These are phyloP conservation scores for Scaptomyza pallida DNA, from an alignment of 1,140 invertebrate genomes.

Conservation along the genomic window DNA sequence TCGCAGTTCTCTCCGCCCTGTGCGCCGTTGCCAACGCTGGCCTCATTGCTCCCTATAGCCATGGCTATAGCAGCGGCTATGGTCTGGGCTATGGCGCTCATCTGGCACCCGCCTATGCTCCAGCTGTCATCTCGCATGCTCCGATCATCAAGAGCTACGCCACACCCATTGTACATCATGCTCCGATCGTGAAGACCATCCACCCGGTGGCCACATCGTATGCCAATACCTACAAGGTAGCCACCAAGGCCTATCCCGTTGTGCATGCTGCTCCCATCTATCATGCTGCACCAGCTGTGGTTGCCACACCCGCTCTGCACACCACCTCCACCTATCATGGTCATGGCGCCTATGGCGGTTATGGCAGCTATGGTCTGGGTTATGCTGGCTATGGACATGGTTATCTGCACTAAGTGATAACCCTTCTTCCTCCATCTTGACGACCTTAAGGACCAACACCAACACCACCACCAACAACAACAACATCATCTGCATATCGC, in stretches of 20 bases:
- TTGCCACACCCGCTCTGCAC: conserved; percentile 75
- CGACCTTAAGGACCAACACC: conserved; percentile 32
- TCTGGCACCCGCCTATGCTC: conserved; percentile 61
- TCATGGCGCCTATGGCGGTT: conserved; percentile 45
- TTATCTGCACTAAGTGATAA: conserved; percentile 61
- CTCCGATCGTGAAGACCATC: conserved; percentile 68
- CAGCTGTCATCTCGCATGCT: conserved; percentile 72
- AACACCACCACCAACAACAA: conserved; percentile 1
- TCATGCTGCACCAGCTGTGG: conserved; percentile 69
- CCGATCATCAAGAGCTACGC: conserved; percentile 77
- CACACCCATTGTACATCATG: conserved; percentile 83
- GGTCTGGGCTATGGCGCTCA: conserved; percentile 52
- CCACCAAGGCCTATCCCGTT: conserved; percentile 75
- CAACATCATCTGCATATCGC: conserved; percentile 9
- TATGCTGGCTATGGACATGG: conserved; percentile 64
- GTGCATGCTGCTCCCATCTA: conserved; percentile 78
- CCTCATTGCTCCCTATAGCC: conserved; percentile 71
- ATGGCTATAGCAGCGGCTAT: conserved; percentile 69
- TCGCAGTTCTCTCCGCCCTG: conserved; percentile 73
- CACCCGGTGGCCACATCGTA: conserved; percentile 85
- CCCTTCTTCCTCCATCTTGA: conserved; percentile 41
- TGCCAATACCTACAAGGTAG: conserved; percentile 86
- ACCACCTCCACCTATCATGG: conserved; percentile 76
- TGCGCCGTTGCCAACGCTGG: conserved; percentile 80
- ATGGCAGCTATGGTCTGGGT: conserved; percentile 58